phyloP scores from a whole-genome alignment of 2,888 invertebrate species.

The Drosophila rellima region DNA sequence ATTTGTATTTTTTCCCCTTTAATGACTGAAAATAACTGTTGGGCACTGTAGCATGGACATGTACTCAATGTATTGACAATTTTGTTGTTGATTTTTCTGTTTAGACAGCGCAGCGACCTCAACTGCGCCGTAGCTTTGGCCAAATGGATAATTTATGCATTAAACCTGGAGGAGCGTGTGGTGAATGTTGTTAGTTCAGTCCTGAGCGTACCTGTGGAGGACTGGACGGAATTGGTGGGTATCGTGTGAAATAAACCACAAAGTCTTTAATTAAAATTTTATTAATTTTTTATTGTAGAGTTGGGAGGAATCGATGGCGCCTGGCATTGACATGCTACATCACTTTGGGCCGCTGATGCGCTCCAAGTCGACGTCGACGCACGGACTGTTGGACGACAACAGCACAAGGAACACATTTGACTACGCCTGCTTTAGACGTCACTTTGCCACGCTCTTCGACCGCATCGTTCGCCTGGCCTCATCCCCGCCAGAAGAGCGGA shows the following conservation, averaged over 20 bases:
- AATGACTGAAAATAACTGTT: not conserved
- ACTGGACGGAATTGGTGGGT: slow-evolving; percentile 84
- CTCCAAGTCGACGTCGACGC: slow-evolving; percentile 68
- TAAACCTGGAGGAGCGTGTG: slow-evolving; percentile 82
- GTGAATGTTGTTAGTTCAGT: slow-evolving; percentile 80
- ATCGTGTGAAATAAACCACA: slow-evolving; percentile 3
- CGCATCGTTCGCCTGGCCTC: slow-evolving; percentile 81
- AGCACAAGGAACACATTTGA: slow-evolving; percentile 77
- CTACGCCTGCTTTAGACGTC: slow-evolving; percentile 82
- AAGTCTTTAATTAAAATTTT: not conserved
- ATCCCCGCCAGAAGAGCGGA: slow-evolving; percentile 37
- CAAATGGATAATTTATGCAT: slow-evolving; percentile 79
- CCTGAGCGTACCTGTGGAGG: slow-evolving; percentile 82
- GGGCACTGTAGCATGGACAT: slow-evolving; percentile 32
- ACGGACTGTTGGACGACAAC: slow-evolving; percentile 65
- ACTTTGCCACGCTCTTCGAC: slow-evolving; percentile 83
- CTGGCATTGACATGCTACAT: slow-evolving; percentile 84
- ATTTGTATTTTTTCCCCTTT: not conserved
- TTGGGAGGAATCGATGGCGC: slow-evolving; percentile 85
- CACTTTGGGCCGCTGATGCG: slow-evolving; percentile 84
- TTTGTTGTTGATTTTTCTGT: slow-evolving; percentile 29
- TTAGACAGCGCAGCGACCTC: slow-evolving; percentile 81
- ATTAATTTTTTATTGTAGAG: slow-evolving; percentile 64
- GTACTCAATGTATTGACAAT: slow-evolving; percentile 27
- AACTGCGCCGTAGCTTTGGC: slow-evolving; percentile 82